Evolutionary conservation across 2,113 vertebrate species (phyloP).

Genomic region (Stegostoma tigrinum): DNA sequence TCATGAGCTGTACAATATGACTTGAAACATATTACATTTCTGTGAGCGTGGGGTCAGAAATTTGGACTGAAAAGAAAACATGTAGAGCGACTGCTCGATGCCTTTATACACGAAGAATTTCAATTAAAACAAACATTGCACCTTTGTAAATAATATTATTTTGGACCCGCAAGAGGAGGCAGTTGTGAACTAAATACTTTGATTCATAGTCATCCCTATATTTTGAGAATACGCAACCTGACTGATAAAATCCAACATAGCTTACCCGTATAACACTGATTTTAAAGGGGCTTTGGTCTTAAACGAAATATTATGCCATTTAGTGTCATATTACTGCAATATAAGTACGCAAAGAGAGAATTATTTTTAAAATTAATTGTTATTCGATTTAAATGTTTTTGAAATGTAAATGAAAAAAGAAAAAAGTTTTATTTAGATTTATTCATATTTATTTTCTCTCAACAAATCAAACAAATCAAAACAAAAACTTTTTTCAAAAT

Average conservation of each 20-base stretch:
- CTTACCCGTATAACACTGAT: background rate
- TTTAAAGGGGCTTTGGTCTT: background rate
- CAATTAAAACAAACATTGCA: background rate
- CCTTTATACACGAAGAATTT: background rate
- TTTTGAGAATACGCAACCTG: background rate
- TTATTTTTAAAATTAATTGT: background rate
- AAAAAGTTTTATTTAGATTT: background rate
- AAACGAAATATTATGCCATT: background rate
- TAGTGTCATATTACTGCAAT: background rate
- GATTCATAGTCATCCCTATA: background rate
- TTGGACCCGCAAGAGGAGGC: background rate
- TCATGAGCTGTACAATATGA: background rate
- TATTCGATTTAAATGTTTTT: background rate
- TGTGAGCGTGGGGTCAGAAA: background rate
- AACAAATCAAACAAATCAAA: background rate
- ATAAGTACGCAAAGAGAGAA: background rate
- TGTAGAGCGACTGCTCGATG: background rate
- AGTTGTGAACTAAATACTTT: background rate
- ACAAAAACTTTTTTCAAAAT: background rate
- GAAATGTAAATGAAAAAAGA: background rate
- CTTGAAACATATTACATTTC: background rate
- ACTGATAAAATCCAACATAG: background rate
- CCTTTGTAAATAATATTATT: background rate
- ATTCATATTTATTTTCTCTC: background rate
- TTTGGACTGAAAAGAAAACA: too few species aligned